These are phyloP conservation scores for Plectus sambesii DNA, from an alignment of 1,140 invertebrate genomes.

Conservation along the genomic window DNA sequence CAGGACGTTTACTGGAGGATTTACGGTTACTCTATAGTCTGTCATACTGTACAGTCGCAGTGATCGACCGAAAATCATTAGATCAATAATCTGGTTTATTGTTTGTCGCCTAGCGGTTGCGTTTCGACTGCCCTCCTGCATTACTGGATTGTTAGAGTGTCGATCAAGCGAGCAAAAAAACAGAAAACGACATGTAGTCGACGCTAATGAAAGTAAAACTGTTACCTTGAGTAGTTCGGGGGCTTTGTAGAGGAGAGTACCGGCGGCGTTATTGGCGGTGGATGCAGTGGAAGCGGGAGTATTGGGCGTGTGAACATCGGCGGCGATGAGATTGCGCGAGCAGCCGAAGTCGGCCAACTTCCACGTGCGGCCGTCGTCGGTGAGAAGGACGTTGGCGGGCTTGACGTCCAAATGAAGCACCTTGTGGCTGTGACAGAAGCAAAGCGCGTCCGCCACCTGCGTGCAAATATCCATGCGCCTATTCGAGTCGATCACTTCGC, in stretches of 20 bases:
- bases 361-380: not conserved
- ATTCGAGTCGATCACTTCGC: not conserved
- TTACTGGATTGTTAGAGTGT: no score
- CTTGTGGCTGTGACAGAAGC: not conserved
- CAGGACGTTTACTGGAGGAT: no score
- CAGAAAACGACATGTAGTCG: no score
- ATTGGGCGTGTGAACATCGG: not conserved
- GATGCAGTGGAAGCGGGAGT: not conserved
- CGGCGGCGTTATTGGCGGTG: no score
- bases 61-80: no score
- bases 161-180: no score
- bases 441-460: not conserved
- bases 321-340: not conserved
- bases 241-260: not conserved
- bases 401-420: conserved; percentile 1
- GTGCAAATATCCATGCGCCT: not conserved
- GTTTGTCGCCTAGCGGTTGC: no score
- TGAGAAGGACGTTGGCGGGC: not conserved
- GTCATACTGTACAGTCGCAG: no score
- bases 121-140: no score
- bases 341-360: not conserved
- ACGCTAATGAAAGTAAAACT: no score
- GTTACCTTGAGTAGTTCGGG: not conserved
- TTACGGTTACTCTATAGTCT: no score
- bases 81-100: no score